Percentiles rank a stretch among this genome's conserved stretches.
Evolutionary conservation across 2,797 vertebrate genomes (phyloP).

Genomic region (Enteromius unitaeniatus): DNA sequence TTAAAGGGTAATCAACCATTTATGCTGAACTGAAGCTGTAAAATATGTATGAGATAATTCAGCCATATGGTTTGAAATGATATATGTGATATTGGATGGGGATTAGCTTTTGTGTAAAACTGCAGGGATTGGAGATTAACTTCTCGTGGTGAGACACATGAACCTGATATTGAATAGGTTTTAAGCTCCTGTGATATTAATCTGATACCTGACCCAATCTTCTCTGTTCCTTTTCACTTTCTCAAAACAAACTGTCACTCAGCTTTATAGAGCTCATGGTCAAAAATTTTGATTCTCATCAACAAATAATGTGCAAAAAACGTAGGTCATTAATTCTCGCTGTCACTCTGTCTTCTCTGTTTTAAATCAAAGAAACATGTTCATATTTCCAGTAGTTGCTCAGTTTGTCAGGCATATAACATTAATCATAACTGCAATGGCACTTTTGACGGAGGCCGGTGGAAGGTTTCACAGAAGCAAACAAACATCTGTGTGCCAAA

Average conservation of each 20-base stretch:
- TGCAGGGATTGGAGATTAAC: slow-evolving; percentile 65
- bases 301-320: slow-evolving; percentile 24
- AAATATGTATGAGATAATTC: slow-evolving; percentile 62
- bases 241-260: slow-evolving; percentile 42
- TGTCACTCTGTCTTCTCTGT: slow-evolving; percentile 26
- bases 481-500: slow-evolving; percentile 22
- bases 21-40: slow-evolving; percentile 30
- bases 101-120: slow-evolving; percentile 62
- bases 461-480: slow-evolving; percentile 33
- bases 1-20: slow-evolving; percentile 1
- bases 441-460: slow-evolving; percentile 44
- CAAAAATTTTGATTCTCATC: background rate
- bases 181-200: slow-evolving; percentile 29
- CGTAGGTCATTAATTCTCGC: slow-evolving; percentile 40
- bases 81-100: slow-evolving; percentile 60
- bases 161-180: slow-evolving; percentile 36
- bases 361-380: slow-evolving; percentile 46
- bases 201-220: slow-evolving; percentile 32
- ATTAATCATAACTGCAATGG: slow-evolving; percentile 60
- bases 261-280: slow-evolving; percentile 8
- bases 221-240: slow-evolving; percentile 35
- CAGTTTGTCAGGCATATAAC: slow-evolving; percentile 34
- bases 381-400: slow-evolving; percentile 26
- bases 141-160: slow-evolving; percentile 59
- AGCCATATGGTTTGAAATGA: slow-evolving; percentile 63